Percentiles rank a stretch among this genome's conserved stretches.
Conservation (phyloP, 2,113 vertebrate genomes). For the Microtus ochrogaster region DNA sequence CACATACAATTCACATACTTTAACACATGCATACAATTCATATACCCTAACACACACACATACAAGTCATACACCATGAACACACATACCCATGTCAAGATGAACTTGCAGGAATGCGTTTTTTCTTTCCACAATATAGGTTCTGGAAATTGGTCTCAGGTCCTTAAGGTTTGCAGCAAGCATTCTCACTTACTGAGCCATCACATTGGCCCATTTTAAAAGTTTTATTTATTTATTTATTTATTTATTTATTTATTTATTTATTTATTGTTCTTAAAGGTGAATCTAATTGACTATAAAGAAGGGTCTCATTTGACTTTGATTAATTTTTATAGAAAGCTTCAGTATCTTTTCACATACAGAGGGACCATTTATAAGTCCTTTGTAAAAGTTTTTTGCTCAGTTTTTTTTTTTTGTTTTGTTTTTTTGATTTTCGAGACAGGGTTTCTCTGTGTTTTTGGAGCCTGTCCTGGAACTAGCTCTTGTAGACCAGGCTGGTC, state of each 20-base stretch:
- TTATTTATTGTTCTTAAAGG: background rate
- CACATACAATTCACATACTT: too few relatives aligned
- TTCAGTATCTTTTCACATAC: slow-evolving; percentile 14
- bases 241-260: too few relatives aligned
- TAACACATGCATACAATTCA: background rate
- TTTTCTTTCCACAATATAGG: background rate
- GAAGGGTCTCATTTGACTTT: slow-evolving; percentile 3
- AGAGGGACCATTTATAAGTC: background rate
- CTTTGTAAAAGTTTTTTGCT: background rate
- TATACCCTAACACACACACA: background rate
- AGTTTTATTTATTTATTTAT: background rate
- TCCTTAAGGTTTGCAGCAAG: background rate
- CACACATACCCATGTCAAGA: background rate
- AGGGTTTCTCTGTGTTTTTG: too few relatives aligned
- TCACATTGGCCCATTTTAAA: background rate
- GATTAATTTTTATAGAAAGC: slow-evolving; percentile 39
- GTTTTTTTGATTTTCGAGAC: too few relatives aligned
- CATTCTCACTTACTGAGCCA: background rate
- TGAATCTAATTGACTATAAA: background rate
- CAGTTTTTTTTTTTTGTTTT: too few relatives aligned
- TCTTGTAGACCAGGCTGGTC: too few relatives aligned
- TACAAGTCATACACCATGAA: background rate
- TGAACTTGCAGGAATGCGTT: background rate
- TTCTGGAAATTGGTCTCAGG: background rate
- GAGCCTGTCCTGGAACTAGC: too few relatives aligned